A percentile compares a stretch with the other conserved stretches of the same genome.
phyloP scores from a whole-genome alignment of 2,888 invertebrate genomes.

The Argyresthia goedartella region DNA sequence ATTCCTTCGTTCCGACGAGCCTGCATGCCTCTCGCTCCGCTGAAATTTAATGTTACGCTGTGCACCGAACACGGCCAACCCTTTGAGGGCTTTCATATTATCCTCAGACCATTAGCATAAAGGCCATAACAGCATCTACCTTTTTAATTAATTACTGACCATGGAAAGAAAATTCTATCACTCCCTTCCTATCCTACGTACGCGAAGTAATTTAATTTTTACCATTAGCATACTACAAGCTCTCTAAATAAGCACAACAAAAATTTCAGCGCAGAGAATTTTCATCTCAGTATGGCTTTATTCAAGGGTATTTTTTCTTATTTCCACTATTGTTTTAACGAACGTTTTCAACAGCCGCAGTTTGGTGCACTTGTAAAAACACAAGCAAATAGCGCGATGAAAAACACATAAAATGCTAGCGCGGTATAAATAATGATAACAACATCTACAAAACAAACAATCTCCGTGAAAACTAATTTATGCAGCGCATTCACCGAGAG shows the following conservation, averaged over 20 bases:
- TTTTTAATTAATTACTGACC: constrained; percentile 63
- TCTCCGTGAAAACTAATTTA: constrained; percentile 66
- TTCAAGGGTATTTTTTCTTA: not conserved
- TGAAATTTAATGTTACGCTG: constrained; percentile 48
- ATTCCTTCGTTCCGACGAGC: constrained; percentile 21
- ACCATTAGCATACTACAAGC: constrained; percentile 33
- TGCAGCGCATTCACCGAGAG: constrained; percentile 35
- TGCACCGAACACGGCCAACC: constrained; percentile 13
- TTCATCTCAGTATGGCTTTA: constrained; percentile 2
- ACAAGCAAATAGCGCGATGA: constrained; percentile 21
- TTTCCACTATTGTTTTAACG: constrained; percentile 9
- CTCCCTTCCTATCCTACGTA: not conserved
- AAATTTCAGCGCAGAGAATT: not conserved
- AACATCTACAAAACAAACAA: constrained; percentile 55
- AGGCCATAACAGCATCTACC: constrained; percentile 52
- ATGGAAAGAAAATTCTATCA: constrained; percentile 7
- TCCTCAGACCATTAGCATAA: constrained; percentile 58
- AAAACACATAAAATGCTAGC: constrained; percentile 58
- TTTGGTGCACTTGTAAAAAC: constrained; percentile 12
- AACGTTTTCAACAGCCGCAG: constrained; percentile 6
- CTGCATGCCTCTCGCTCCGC: constrained; percentile 34
- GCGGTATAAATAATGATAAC: constrained; percentile 34
- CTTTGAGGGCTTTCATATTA: constrained; percentile 59
- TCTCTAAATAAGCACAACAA: not conserved
- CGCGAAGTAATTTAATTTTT: constrained; percentile 11